Evolutionary conservation across 2,113 vertebrate genomes (phyloP).

Genomic region (Spermophilus dauricus): DNA sequence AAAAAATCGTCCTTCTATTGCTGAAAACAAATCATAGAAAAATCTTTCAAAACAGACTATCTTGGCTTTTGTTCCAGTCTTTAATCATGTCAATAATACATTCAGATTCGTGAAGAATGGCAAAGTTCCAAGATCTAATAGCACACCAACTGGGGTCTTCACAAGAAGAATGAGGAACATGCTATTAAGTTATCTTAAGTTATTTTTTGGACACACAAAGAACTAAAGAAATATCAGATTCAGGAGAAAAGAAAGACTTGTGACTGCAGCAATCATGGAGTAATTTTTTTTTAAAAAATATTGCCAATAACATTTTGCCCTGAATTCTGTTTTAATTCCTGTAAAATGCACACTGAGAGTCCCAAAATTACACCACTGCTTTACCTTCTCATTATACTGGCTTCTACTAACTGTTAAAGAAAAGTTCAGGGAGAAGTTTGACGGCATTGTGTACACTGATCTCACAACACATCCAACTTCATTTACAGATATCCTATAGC

Average conservation of each 20-base stretch:
- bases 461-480: conserved; percentile 9
- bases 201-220: background rate
- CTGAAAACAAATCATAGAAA: conserved; percentile 18
- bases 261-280: background rate
- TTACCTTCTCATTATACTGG: background rate
- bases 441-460: background rate
- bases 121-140: background rate
- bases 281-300: background rate
- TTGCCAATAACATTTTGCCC: background rate
- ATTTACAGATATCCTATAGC: background rate
- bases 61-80: conserved; percentile 13
- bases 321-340: background rate
- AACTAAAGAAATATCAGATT: background rate
- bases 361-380: background rate
- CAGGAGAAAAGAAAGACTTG: background rate
- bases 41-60: background rate
- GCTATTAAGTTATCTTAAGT: background rate
- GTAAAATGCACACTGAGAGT: background rate
- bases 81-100: background rate
- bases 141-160: background rate
- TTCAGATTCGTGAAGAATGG: conserved; percentile 20
- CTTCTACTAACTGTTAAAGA: background rate
- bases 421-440: background rate
- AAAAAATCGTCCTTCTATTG: background rate
- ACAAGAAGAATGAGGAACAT: background rate